phyloP scores from a whole-genome alignment of 2,113 vertebrate genomes.

The Calypte anna region DNA sequence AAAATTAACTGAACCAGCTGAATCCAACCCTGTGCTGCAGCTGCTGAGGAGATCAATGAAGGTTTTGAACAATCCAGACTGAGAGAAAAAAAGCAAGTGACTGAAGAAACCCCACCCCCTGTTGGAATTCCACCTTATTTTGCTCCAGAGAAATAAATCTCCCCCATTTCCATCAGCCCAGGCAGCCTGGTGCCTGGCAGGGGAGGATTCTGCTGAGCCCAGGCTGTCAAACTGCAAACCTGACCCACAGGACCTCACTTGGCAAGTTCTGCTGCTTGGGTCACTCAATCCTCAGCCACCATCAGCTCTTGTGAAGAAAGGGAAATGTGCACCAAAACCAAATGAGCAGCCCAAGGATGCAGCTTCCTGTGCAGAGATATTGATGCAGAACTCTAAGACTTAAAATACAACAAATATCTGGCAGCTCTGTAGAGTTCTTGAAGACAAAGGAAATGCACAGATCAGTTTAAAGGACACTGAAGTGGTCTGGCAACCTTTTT shows the following conservation, averaged over 20 bases:
- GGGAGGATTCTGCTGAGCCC: too few relatives aligned
- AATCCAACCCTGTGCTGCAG: neutral
- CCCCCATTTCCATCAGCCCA: neutral
- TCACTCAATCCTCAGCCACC: neutral
- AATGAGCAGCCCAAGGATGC: fast-evolving
- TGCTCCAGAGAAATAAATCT: neutral
- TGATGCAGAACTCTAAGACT: neutral
- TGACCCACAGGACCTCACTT: too few relatives aligned
- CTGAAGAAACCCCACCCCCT: fast-evolving
- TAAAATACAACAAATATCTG: neutral
- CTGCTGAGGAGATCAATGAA: neutral
- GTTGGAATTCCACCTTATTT: neutral
- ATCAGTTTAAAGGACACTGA: neutral
- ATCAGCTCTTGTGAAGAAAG: neutral
- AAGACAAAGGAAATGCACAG: fast-evolving
- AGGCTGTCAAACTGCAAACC: too few relatives aligned
- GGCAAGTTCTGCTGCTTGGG: neutral
- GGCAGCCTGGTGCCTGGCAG: neutral
- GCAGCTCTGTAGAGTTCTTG: neutral
- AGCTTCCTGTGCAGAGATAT: too few relatives aligned
- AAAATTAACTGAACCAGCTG: neutral
- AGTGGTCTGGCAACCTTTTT: neutral
- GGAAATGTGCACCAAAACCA: neutral
- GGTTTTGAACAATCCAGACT: neutral
- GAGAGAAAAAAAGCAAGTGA: neutral